Conservation (phyloP, 2,888 invertebrate genomes). For the Tricholauxania praeusta region DNA sequence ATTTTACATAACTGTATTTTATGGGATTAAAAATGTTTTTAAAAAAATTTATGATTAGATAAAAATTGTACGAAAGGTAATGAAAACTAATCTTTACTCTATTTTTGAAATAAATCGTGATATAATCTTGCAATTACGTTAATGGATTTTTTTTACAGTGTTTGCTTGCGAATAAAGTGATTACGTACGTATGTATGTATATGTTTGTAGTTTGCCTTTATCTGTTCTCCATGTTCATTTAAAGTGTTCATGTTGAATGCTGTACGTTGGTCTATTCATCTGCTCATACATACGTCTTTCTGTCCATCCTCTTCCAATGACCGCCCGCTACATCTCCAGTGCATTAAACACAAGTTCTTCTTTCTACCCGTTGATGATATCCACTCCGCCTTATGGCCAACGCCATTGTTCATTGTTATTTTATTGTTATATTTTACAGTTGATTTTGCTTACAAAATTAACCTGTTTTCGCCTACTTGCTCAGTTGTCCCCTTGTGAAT, state of each 20-base stretch:
- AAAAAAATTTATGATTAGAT: too few species aligned
- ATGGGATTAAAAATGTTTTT: too few species aligned
- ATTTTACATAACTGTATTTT: too few species aligned
- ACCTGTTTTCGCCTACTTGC: background rate
- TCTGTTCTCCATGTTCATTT: constrained; percentile 56
- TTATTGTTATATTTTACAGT: constrained; percentile 64
- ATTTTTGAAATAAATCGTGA: too few species aligned
- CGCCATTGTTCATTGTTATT: constrained; percentile 58
- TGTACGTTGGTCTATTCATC: background rate
- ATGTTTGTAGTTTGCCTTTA: constrained; percentile 51
- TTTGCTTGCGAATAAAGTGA: too few species aligned
- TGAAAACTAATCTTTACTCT: too few species aligned
- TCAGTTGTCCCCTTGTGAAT: background rate
- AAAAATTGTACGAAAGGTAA: too few species aligned
- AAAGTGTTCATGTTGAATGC: constrained; percentile 23
- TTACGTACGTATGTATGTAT: constrained; percentile 13
- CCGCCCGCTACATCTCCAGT: constrained; percentile 31
- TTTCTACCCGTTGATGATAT: constrained; percentile 24
- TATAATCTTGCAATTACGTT: too few species aligned
- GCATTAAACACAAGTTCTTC: constrained; percentile 56
- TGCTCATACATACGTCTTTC: background rate
- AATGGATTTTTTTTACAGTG: too few species aligned
- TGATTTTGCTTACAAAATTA: constrained; percentile 54
- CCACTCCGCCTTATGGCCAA: constrained; percentile 39
- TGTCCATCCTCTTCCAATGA: background rate